Evolutionary conservation across 2,888 invertebrate species (phyloP), one percentile per base, ranked within the genome.

Genomic region (Oasisia sp.): DNA sequence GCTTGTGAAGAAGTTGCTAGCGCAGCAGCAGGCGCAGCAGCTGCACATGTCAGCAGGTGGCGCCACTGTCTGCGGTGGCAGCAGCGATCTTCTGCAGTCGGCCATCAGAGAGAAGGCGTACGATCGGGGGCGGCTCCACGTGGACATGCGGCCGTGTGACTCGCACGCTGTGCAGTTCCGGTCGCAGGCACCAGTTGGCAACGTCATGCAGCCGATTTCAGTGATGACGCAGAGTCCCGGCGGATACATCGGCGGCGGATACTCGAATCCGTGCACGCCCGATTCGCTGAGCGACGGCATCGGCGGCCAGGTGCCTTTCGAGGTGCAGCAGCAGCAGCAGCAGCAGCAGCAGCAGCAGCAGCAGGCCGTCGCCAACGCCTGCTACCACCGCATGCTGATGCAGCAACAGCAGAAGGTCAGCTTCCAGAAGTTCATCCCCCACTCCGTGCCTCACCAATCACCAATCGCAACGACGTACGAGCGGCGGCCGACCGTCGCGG

Each of bases 401-500:
- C 74, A 74, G 27, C 74, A 74, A 27, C 74, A 74, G 74, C 74
- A 74, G 74, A 74, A 74, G 74, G 74, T 74, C 27, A 27, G 27
- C 19, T 74, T 19, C 27, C 74, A 74, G 74, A 74, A 74, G 74
- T 74, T 74, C n/a, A 74, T 74, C 74, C 74, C 74, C 74, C 74
- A 74, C 27, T 27, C 74, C 74, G 7, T n/a, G 74, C 74, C 89
- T 14, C 91, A 92, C 89, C 91, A 92, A 91, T 90, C 91, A 7
- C 92, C 91, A 32, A 44, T 90, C 8, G 58, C 92, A 89, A 45
- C 92, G 50, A 90, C 90, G 32, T 90, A 50, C n/a, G 92, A 92
- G 89, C 74, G 91, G 92, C 91, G 91, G 32, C 56, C 92, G 19
- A 32, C 32, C 89, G 44, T n/a, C 89, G 32, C 44, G 58, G 89